Conservation (phyloP, 2,888 invertebrate species). For the Acanthococcus lagerstroemiae region DNA sequence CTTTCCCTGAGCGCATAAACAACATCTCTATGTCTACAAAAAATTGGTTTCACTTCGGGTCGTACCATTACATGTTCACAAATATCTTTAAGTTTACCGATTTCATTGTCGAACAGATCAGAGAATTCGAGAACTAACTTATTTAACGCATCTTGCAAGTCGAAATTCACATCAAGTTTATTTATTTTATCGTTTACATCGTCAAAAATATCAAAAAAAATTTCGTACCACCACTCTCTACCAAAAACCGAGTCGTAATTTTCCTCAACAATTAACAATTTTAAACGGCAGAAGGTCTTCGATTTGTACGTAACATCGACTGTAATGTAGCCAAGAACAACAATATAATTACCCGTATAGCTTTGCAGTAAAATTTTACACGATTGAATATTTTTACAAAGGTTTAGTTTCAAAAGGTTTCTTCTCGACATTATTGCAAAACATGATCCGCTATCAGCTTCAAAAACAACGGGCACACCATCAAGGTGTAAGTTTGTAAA, state of each 20-base stretch:
- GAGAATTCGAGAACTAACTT: not conserved
- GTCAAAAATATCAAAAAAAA: not conserved
- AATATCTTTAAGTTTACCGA: not conserved
- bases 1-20: not conserved
- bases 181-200: not conserved
- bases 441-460: not conserved
- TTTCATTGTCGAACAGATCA: not conserved
- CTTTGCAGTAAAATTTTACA: not conserved
- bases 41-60: not conserved
- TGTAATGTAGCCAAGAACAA: not conserved
- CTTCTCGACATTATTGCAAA: not conserved
- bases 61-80: not conserved
- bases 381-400: not conserved
- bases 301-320: not conserved
- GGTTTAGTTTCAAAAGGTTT: not conserved
- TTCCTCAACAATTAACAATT: not conserved
- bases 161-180: not conserved
- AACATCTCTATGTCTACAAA: not conserved
- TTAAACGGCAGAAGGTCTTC: not conserved
- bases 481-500: not conserved
- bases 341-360: not conserved
- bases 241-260: not conserved
- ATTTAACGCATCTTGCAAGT: not conserved
- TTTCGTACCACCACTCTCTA: not conserved
- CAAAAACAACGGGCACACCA: not conserved